Evolutionary conservation across 2,113 vertebrate species (phyloP).

Genomic region (Plecturocebus donacophilus): DNA sequence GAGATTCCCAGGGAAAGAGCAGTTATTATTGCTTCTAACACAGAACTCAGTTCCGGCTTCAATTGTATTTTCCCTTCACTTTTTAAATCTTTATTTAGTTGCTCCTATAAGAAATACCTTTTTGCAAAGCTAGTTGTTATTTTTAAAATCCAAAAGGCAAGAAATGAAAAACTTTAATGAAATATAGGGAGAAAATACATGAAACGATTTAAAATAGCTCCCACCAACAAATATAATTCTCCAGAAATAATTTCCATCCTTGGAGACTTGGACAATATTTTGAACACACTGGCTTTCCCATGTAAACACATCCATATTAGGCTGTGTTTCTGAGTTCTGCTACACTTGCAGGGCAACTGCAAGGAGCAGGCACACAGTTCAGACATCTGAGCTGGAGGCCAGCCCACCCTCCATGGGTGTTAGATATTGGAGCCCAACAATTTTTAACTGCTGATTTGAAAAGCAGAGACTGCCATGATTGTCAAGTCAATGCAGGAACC

Average conservation of each 20-base stretch:
- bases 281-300: constrained; percentile 75
- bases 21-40: neutral
- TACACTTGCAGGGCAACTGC: neutral
- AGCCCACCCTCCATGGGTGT: neutral
- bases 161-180: constrained; percentile 74
- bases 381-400: neutral
- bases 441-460: neutral
- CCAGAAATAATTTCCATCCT: constrained; percentile 79
- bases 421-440: neutral
- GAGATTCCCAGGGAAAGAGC: constrained; percentile 31
- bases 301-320: constrained; percentile 79
- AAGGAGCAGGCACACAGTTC: neutral
- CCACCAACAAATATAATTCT: constrained; percentile 73
- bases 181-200: constrained; percentile 66
- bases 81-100: constrained; percentile 71
- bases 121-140: constrained; percentile 71
- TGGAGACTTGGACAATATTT: constrained; percentile 76
- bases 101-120: constrained; percentile 73
- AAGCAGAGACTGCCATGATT: neutral
- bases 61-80: constrained; percentile 60
- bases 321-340: constrained; percentile 71
- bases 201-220: constrained; percentile 74
- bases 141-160: constrained; percentile 77
- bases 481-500: neutral
- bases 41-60: neutral